Conservation (phyloP, 2,888 invertebrate genomes). For the Mechanitis mazaeus region DNA sequence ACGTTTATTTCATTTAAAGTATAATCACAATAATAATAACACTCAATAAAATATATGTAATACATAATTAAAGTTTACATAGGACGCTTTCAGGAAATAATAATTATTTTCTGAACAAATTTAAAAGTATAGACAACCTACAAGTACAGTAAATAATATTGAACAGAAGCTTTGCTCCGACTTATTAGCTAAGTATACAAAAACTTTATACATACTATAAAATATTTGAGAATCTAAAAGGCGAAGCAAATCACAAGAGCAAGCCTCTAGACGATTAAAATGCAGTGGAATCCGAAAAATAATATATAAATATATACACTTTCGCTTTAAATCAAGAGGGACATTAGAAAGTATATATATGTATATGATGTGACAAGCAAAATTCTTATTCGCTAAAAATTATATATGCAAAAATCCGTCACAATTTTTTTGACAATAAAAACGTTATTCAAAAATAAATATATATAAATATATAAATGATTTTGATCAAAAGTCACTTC, state of each 20-base stretch:
- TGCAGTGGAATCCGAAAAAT: slow-evolving; percentile 8
- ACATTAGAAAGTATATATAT: too few relatives aligned
- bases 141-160: slow-evolving; percentile 40
- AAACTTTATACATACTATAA: slow-evolving; percentile 49
- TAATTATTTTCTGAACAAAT: not conserved
- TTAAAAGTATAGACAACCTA: slow-evolving; percentile 9
- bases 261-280: slow-evolving; percentile 42
- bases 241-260: slow-evolving; percentile 71
- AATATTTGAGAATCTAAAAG: slow-evolving; percentile 57
- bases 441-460: too few relatives aligned
- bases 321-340: too few relatives aligned
- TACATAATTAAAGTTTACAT: not conserved
- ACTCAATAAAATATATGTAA: not conserved
- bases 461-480: too few relatives aligned
- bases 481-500: too few relatives aligned
- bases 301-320: too few relatives aligned
- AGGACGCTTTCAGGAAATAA: not conserved
- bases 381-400: too few relatives aligned
- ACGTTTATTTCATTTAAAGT: not conserved
- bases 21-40: not conserved
- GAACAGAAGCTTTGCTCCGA: slow-evolving; percentile 63
- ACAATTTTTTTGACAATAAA: too few relatives aligned
- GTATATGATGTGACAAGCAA: too few relatives aligned
- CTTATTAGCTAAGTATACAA: slow-evolving; percentile 52
- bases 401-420: too few relatives aligned